A percentile compares a stretch with the other conserved stretches of the same genome.
Evolutionary conservation across 2,113 vertebrate species (phyloP).

Genomic region (Anseranas semipalmata): DNA sequence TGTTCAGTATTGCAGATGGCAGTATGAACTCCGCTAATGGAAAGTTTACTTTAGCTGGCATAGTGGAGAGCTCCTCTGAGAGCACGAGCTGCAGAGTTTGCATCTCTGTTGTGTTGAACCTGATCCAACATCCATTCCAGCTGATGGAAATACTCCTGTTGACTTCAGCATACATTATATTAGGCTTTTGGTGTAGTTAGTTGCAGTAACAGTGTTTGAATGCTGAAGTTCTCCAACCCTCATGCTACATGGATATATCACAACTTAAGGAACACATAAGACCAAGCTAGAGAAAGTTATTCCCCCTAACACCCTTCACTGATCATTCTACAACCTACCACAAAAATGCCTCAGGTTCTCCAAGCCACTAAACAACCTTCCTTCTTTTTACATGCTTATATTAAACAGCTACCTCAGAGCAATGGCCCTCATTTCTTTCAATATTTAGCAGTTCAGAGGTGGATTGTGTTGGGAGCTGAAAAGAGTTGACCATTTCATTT

Average conservation of each 20-base stretch:
- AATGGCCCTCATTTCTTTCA: not conserved
- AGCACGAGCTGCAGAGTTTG: not conserved
- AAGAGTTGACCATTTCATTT: not conserved
- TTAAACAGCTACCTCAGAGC: not conserved
- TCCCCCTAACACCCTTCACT: not conserved
- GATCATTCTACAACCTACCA: not conserved
- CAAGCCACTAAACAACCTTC: not conserved
- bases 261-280: not conserved
- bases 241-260: not conserved
- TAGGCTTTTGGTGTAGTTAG: not conserved
- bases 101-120: not conserved
- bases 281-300: not conserved
- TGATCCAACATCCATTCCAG: not conserved
- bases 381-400: not conserved
- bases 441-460: not conserved
- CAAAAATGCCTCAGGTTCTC: not conserved
- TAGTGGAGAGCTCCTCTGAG: not conserved
- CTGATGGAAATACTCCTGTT: not conserved
- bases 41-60: not conserved
- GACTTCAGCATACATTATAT: not conserved
- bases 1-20: not conserved
- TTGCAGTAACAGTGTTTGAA: not conserved
- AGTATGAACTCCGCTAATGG: not conserved
- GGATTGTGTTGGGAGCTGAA: not conserved
- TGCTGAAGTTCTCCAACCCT: not conserved